These are phyloP conservation scores for Subacronicta megacephala DNA, from an alignment of 2,888 invertebrate species.

Conservation along the genomic window DNA sequence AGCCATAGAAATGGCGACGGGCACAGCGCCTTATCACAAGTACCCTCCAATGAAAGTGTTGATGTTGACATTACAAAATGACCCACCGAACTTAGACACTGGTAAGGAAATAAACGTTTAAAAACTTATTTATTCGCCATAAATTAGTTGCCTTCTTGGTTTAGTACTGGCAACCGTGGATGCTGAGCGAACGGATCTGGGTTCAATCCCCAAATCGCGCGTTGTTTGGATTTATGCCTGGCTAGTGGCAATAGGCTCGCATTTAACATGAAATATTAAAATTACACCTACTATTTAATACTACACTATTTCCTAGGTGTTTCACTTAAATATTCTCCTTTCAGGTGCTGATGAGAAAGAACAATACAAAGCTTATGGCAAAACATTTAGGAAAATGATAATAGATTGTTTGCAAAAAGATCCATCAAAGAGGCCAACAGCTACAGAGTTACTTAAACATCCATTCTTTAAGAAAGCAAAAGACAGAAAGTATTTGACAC, in stretches of 20 bases:
- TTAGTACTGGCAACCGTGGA: too few species aligned
- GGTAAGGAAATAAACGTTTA: constrained; percentile 70
- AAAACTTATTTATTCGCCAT: not conserved
- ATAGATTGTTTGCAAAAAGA: constrained; percentile 99
- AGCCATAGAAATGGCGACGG: constrained; percentile 99
- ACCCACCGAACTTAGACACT: constrained; percentile 98
- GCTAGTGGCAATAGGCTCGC: too few species aligned
- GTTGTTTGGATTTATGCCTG: too few species aligned
- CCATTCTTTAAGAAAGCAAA: constrained; percentile 99
- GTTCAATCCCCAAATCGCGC: too few species aligned
- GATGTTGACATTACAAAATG: constrained; percentile 99
- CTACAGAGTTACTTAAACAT: constrained; percentile 98
- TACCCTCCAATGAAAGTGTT: constrained; percentile 99
- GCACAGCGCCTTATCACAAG: constrained; percentile 99
- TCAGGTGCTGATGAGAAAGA: constrained; percentile 97
- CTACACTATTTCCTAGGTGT: too few species aligned
- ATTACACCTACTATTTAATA: too few species aligned
- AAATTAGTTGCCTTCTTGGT: too few species aligned
- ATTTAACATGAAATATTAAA: too few species aligned
- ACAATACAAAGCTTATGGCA: constrained; percentile 99
- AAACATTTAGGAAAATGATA: constrained; percentile 99
- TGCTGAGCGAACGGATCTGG: too few species aligned
- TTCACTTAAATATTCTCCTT: constrained; percentile 10
- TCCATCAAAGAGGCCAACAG: constrained; percentile 97
- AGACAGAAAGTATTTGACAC: constrained; percentile 96